Evolutionary conservation across 2,888 invertebrate genomes (phyloP).

Genomic region (Andrena haemorrhoa): DNA sequence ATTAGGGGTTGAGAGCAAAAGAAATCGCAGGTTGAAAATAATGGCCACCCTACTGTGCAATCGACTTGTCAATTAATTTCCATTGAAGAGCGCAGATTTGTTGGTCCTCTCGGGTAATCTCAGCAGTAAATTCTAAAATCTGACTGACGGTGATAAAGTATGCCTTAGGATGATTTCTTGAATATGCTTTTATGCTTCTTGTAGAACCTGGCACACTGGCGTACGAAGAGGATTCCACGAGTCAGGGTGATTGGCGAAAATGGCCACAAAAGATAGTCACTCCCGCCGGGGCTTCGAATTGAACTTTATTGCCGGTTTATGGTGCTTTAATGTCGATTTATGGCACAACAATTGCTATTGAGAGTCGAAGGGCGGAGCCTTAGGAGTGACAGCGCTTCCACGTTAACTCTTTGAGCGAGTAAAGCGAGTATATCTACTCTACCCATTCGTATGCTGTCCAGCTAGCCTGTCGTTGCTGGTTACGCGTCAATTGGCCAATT

Average conservation of each 20-base stretch:
- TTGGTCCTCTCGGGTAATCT: too few relatives aligned
- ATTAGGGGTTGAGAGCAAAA: too few relatives aligned
- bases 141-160: too few relatives aligned
- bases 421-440: neutral
- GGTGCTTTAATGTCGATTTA: neutral
- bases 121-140: too few relatives aligned
- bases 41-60: too few relatives aligned
- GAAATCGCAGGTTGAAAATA: too few relatives aligned
- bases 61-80: too few relatives aligned
- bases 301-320: neutral
- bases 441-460: neutral
- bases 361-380: neutral
- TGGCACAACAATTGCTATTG: neutral
- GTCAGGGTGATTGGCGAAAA: slow-evolving; percentile 1
- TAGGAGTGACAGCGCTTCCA: neutral
- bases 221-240: neutral
- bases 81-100: too few relatives aligned
- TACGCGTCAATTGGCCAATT: neutral
- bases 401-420: neutral
- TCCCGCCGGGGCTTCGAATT: neutral
- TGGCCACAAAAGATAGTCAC: neutral
- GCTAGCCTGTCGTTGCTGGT: neutral
- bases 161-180: too few relatives aligned
- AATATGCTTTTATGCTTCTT: too few relatives aligned
- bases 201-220: neutral